phyloP scores from a whole-genome alignment of 1,140 invertebrate species.

The Drosophila cardini region DNA sequence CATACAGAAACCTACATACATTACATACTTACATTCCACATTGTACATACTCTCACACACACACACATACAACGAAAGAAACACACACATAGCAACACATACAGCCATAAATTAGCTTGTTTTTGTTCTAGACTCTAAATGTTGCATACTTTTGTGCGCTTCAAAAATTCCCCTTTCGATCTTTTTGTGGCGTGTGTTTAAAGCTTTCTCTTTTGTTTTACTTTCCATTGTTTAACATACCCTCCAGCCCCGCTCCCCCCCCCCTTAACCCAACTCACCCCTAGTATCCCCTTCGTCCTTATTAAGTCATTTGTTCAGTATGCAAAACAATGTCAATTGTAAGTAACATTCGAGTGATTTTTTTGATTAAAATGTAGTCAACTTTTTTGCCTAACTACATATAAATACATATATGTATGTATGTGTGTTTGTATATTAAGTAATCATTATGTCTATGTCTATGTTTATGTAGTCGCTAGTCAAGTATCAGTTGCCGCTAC shows the following conservation, averaged over 20 bases:
- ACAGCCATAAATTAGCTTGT: constrained; percentile 49
- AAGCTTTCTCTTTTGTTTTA: constrained; percentile 15
- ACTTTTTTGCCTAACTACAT: constrained; percentile 18
- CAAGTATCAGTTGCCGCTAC: constrained; percentile 21
- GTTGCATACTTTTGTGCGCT: constrained; percentile 64
- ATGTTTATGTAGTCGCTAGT: constrained; percentile 20
- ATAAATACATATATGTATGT: too few species aligned
- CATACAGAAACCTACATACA: constrained; percentile 15
- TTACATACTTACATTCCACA: constrained; percentile 9
- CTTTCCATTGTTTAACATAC: neutral
- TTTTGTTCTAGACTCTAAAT: constrained; percentile 46
- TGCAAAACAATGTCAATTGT: constrained; percentile 73
- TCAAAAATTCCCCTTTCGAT: constrained; percentile 1
- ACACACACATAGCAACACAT: constrained; percentile 30
- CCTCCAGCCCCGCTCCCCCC: neutral
- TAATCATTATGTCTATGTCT: constrained; percentile 8
- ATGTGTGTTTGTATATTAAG: neutral
- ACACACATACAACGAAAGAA: constrained; percentile 1
- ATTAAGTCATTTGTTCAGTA: constrained; percentile 17
- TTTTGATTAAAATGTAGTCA: constrained; percentile 53
- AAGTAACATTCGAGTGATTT: constrained; percentile 61
- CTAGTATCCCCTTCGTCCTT: neutral
- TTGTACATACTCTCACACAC: constrained; percentile 1
- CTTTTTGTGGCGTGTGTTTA: constrained; percentile 1
- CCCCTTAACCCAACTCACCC: neutral